Percentiles rank a stretch among this genome's conserved stretches.
Evolutionary conservation across 2,797 vertebrate species (phyloP).

Genomic region (Chrosomus eos): DNA sequence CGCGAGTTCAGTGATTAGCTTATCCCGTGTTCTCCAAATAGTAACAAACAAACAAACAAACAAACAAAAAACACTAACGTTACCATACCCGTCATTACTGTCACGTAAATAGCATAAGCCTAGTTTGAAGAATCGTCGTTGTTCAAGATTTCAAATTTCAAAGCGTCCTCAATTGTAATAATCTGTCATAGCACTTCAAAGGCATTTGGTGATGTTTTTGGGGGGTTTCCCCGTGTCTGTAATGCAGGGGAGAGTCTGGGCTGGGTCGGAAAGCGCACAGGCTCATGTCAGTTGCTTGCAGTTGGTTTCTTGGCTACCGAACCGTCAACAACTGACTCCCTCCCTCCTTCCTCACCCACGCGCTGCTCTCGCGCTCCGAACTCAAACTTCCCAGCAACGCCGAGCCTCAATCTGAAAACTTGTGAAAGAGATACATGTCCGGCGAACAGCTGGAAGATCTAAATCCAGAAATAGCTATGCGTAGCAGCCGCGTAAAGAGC

Average conservation of each 20-base stretch:
- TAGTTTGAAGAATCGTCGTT: background rate
- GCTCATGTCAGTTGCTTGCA: slow-evolving; percentile 66
- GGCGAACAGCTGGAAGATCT: slow-evolving; percentile 88
- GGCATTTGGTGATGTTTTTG: background rate
- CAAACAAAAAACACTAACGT: background rate
- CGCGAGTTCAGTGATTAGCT: too few species aligned
- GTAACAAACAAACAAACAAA: too few species aligned
- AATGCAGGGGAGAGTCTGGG: slow-evolving; percentile 14
- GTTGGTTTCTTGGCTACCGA: slow-evolving; percentile 69
- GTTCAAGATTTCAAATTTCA: background rate
- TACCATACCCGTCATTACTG: background rate
- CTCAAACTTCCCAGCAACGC: slow-evolving; percentile 83
- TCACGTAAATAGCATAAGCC: background rate
- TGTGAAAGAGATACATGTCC: slow-evolving; percentile 76
- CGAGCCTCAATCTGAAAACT: slow-evolving; percentile 74
- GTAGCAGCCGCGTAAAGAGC: slow-evolving; percentile 65
- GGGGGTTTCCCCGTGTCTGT: slow-evolving; percentile 36
- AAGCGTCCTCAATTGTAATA: background rate
- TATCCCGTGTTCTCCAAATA: background rate
- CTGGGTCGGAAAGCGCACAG: slow-evolving; percentile 33
- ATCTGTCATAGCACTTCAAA: background rate
- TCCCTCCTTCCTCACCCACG: slow-evolving; percentile 53
- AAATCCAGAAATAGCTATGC: slow-evolving; percentile 81
- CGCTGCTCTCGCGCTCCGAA: slow-evolving; percentile 68
- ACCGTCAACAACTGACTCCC: slow-evolving; percentile 77